Conservation (phyloP, 2,797 vertebrate species). For the Enteromius viviparus region DNA sequence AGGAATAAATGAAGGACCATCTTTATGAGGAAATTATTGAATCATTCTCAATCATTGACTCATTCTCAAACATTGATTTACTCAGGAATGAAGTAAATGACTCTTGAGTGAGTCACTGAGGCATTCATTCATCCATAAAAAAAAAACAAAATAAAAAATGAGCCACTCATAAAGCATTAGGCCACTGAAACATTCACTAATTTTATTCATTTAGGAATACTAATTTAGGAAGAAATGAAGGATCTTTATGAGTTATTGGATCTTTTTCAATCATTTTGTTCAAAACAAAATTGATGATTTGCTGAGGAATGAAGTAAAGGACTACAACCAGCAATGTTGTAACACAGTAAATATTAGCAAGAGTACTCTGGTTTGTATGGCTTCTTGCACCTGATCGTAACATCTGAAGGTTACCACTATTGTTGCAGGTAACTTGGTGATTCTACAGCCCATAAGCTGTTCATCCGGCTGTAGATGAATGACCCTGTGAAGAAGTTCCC, state of each 20-base stretch:
- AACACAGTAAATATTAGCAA: background rate
- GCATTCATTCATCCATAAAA: no score
- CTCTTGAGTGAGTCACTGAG: background rate
- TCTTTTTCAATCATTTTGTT: no score
- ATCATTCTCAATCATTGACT: background rate
- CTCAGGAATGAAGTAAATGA: background rate
- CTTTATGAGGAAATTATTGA: background rate
- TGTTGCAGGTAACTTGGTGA: conserved; percentile 36
- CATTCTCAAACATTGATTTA: background rate
- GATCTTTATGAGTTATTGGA: no score
- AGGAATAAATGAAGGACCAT: background rate
- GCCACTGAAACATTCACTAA: background rate
- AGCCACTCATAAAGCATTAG: no score
- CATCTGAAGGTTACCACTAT: conserved; percentile 13
- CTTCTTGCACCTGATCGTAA: background rate
- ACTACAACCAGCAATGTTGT: background rate
- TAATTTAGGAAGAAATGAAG: no score
- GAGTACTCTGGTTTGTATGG: conserved; percentile 24
- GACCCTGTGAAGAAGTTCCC: conserved; percentile 24
- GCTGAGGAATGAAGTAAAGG: no score
- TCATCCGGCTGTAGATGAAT: conserved; percentile 42
- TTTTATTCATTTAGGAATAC: no score
- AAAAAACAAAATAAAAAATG: no score
- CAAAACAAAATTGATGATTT: no score
- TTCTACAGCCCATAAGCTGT: conserved; percentile 40